Evolutionary conservation across 2,113 vertebrate species (phyloP), one percentile per base, ranked within the genome.

Genomic region (Agelaius phoeniceus): DNA sequence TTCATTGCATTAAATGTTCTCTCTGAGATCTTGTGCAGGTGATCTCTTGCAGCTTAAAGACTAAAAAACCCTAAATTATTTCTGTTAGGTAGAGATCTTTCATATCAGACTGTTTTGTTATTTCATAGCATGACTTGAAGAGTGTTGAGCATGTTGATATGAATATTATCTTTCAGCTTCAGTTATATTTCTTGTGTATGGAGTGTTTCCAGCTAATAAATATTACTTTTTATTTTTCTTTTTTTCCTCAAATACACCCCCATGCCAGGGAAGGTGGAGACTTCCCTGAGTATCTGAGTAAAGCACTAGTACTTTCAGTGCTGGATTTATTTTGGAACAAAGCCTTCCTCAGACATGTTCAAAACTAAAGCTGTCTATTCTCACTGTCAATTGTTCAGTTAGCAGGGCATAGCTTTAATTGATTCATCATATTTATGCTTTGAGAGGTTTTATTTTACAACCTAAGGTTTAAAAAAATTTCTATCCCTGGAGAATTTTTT

Each of bases 211-310:
- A 61, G 76, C 58, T 54, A 69, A 49, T 35, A 84, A 69, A 48
- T 65, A 23, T 15, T 67, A 26, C 2, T 12, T 28, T 22, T 54
- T 41, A 37, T 48, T 55, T 51, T 37, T 27, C 4, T 3, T n/a
- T 20, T 44, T 4, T 27, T 6, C 10, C 13, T 82, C 11, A 8
- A 52, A 71, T 19, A 75, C 5, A 55, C 5, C 11, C 20, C 41
- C 6, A 30, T 82, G 39, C 2, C 0, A 5, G 11, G 20, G 33
- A 35, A 30, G 8, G 24, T 1, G 0, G 13, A 84, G 24, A n/a
- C 31, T 69, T 73, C 22, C 33, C 22, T 58, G 33, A 59, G 7
- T 13, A 61, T 55, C 20, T 82, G 33, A 63, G 11, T 43, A 66
- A 87, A 37, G 15, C 0, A 0, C 21, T 59, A 30, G 23, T 63